Conservation (phyloP, 2,888 invertebrate species). For the Ernsta delagoae region DNA sequence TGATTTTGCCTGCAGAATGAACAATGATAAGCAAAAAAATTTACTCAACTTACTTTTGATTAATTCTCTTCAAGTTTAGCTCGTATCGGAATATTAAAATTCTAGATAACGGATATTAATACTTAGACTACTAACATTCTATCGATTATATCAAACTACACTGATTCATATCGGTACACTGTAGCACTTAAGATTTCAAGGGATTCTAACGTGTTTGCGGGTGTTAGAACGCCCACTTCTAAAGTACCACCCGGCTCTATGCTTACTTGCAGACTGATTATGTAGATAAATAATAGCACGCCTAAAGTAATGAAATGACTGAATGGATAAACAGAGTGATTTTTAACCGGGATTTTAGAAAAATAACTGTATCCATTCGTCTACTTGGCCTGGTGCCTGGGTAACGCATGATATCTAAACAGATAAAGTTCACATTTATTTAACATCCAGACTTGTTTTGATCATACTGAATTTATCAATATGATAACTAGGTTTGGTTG, state of each 20-base stretch:
- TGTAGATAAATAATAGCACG: background rate
- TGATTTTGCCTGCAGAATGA: too few relatives aligned
- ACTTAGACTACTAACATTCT: too few relatives aligned
- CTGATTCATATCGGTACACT: background rate
- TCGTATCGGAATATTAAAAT: background rate
- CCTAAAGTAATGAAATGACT: background rate
- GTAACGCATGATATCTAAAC: too few relatives aligned
- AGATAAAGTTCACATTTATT: too few relatives aligned
- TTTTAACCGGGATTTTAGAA: background rate
- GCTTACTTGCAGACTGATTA: background rate
- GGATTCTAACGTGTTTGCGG: slow-evolving; percentile 4
- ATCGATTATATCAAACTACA: background rate
- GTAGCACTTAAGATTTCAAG: background rate
- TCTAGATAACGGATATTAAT: background rate
- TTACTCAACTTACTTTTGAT: background rate
- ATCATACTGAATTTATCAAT: too few relatives aligned
- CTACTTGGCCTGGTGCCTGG: too few relatives aligned
- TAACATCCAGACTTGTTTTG: too few relatives aligned
- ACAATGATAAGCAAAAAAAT: too few relatives aligned
- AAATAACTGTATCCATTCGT: too few relatives aligned
- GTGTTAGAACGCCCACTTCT: background rate
- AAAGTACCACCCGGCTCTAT: background rate
- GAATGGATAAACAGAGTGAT: background rate
- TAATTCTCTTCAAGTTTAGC: too few relatives aligned
- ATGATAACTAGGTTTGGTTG: too few relatives aligned